phyloP scores from a whole-genome alignment of 2,888 invertebrate genomes.

The Acleris cristana region DNA sequence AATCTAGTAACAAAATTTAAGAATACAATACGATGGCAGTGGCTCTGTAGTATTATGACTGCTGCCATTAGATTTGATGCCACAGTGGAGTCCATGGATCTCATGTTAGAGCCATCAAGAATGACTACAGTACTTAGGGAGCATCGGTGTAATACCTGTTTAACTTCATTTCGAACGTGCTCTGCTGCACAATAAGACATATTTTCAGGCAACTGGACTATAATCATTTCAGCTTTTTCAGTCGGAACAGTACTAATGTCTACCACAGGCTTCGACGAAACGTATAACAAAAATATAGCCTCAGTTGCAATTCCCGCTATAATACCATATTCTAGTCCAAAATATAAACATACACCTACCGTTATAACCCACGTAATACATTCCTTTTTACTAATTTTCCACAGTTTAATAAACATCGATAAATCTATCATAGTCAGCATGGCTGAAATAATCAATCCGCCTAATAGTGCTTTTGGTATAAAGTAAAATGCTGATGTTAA shows the following conservation, averaged over 20 bases:
- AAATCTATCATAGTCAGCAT: conserved; percentile 91
- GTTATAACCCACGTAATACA: conserved; percentile 37
- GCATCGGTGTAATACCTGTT: conserved; percentile 26
- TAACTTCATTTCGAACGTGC: conserved; percentile 35
- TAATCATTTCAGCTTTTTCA: conserved; percentile 28
- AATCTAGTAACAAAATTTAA: conserved; percentile 36
- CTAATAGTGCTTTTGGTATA: conserved; percentile 90
- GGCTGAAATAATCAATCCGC: conserved; percentile 91
- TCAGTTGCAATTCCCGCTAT: conserved; percentile 37
- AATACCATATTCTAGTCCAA: conserved; percentile 41
- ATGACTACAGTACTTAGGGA: conserved; percentile 28
- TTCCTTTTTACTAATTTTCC: conserved; percentile 87
- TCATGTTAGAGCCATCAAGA: conserved; percentile 40
- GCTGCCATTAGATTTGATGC: conserved; percentile 39
- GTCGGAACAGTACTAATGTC: conserved; percentile 26
- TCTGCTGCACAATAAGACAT: conserved; percentile 41
- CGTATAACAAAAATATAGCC: conserved; percentile 38
- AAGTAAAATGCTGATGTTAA: conserved; percentile 89
- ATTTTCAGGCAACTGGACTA: conserved; percentile 35
- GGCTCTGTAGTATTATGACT: conserved; percentile 33
- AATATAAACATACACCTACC: conserved; percentile 29
- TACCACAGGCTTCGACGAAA: conserved; percentile 38
- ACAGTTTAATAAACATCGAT: conserved; percentile 81
- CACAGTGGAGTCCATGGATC: conserved; percentile 39
- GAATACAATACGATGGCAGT: conserved; percentile 35